Evolutionary conservation across 2,113 vertebrate species (phyloP).

Genomic region (Erinaceus europaeus): DNA sequence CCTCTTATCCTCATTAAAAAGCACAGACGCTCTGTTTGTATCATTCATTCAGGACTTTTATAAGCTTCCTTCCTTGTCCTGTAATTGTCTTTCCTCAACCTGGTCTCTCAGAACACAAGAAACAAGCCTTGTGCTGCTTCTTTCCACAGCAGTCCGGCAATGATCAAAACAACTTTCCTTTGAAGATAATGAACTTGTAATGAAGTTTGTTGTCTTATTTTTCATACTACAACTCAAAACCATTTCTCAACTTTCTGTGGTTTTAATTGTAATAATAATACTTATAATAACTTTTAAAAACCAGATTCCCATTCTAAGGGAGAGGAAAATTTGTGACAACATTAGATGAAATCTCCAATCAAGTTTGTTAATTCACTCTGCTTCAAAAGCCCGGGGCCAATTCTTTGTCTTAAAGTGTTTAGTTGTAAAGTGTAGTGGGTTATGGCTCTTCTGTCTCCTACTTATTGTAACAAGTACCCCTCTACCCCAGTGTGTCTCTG

Average conservation of each 20-base stretch:
- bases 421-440: background rate
- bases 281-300: background rate
- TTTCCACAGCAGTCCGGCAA: too few species aligned
- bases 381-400: background rate
- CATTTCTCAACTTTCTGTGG: background rate
- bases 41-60: background rate
- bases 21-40: accelerated
- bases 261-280: background rate
- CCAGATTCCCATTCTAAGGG: background rate
- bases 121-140: background rate
- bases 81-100: background rate
- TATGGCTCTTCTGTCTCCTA: background rate
- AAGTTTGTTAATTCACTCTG: background rate
- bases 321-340: too few species aligned
- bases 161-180: background rate
- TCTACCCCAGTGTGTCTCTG: background rate
- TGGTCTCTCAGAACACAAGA: background rate
- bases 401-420: background rate
- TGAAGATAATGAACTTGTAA: too few species aligned
- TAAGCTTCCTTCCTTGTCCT: accelerated
- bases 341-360: background rate
- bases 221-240: too few species aligned
- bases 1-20: background rate
- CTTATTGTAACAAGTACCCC: background rate
- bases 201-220: too few species aligned